Evolutionary conservation across 2,888 invertebrate genomes (phyloP).

Genomic region (Pandemis heparana): DNA sequence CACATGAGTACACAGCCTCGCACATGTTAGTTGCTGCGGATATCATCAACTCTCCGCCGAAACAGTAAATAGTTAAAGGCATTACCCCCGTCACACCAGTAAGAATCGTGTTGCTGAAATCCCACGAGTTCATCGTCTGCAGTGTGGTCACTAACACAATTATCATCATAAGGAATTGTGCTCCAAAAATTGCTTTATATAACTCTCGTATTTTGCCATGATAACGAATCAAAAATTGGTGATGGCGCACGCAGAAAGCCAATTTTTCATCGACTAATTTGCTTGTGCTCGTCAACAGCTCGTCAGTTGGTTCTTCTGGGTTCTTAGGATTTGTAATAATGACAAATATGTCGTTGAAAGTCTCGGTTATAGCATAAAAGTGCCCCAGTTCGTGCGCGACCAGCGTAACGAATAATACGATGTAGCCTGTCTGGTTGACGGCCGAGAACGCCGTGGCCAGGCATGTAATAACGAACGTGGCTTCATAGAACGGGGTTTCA

Average conservation of each 20-base stretch:
- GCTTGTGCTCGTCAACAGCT: constrained; percentile 6
- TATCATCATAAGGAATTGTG: constrained; percentile 67
- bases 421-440: constrained; percentile 69
- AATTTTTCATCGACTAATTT: constrained; percentile 53
- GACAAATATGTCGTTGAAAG: constrained; percentile 54
- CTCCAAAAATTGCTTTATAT: constrained; percentile 62
- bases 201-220: constrained; percentile 58
- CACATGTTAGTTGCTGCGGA: constrained; percentile 60
- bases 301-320: constrained; percentile 14
- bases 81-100: constrained; percentile 62
- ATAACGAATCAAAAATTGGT: constrained; percentile 62
- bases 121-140: constrained; percentile 67
- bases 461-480: constrained; percentile 58
- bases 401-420: constrained; percentile 63
- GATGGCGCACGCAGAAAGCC: constrained; percentile 62
- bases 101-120: constrained; percentile 62
- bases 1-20: constrained; percentile 58
- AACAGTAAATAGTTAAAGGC: constrained; percentile 68
- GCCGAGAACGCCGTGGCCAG: constrained; percentile 63
- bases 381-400: constrained; percentile 66
- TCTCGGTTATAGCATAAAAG: constrained; percentile 63
- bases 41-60: constrained; percentile 66
- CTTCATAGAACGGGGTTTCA: constrained; percentile 64
- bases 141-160: constrained; percentile 66
- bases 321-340: constrained; percentile 44